Evolutionary conservation across 2,797 vertebrate species (phyloP).

Genomic region (Hippocampus kuda): DNA sequence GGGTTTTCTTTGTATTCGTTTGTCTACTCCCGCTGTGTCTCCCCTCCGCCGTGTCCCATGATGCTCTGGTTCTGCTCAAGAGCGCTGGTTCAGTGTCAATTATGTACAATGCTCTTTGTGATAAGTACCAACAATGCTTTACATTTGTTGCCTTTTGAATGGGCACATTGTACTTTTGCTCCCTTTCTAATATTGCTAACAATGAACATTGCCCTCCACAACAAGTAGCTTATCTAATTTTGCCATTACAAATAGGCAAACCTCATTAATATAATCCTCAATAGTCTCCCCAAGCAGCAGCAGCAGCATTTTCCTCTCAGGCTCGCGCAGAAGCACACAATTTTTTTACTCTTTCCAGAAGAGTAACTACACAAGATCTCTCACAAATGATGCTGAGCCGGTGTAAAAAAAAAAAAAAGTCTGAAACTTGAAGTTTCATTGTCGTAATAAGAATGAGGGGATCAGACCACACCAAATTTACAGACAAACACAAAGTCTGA

Average conservation of each 20-base stretch:
- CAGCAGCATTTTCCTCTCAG: neutral
- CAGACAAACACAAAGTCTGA: neutral
- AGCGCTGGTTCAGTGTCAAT: neutral
- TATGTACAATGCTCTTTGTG: neutral
- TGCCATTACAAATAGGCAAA: slow-evolving; percentile 2
- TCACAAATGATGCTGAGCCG: neutral
- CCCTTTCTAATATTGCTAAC: neutral
- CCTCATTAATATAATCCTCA: slow-evolving; percentile 6
- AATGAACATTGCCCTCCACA: neutral
- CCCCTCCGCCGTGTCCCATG: neutral
- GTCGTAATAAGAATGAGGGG: neutral
- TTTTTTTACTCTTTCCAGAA: neutral
- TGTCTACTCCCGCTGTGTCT: neutral
- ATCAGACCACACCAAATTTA: neutral
- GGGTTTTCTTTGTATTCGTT: neutral
- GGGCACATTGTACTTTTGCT: neutral
- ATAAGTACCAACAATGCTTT: neutral
- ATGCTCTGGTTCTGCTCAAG: neutral
- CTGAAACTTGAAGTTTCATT: neutral
- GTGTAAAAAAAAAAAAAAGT: neutral
- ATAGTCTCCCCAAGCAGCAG: slow-evolving; percentile 1
- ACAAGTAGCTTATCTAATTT: neutral
- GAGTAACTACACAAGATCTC: neutral
- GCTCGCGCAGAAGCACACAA: neutral
- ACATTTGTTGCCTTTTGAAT: neutral